Base-by-base conservation (phyloP, 2,888 invertebrate species). In the Cosmorhoe ocellata region DNA sequence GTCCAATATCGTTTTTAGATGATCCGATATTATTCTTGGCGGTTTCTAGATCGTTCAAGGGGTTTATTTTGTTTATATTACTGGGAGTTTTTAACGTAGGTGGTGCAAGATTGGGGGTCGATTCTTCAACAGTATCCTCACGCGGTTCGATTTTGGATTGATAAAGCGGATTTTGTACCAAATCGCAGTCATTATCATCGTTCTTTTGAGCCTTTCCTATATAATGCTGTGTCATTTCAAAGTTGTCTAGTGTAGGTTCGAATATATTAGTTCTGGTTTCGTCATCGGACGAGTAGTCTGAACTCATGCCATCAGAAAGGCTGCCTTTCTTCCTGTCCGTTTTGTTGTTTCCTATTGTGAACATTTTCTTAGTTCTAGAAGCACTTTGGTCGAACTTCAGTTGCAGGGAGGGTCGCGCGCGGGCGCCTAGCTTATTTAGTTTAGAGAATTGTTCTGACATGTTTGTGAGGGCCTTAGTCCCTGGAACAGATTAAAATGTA, bases 361-460 rank as follows among this genome's bases (percentile, higher is more conserved):
- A 92, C 54, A 91, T 91, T 60, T 88, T 88, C 67, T 87, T 79
- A 14, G 89, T 76, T 42, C 78, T 72, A 0, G 90, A 82, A 13
- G 88, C 74, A 56, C 83, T 66, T 48, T 85, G 84, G 66, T 88
- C 91, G 61, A 88, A 83, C 58, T 85, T 86, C n/a, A 91, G 80
- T 61, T 90, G 90, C 1, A 90, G 80, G 71, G 90, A 71, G 61
- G 90, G 74, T 51, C 92, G 80, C 64, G 93, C 66, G 81, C 92
- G 79, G 0, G 92, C 89, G 66, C 94, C 91, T 28, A 95, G 85
- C 67, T 94, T 94, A 74, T 95, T 95, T 30, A 97, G 80, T 77
- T 96, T 96, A 51, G 95, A 96, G 80, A 97, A 95, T 73, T 97
- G 96, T 60, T 96, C 96, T 0, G 95, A 93, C 91, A 97, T 94